Evolutionary conservation across 2,797 vertebrate species (phyloP), one percentile per base, ranked within the genome.

Genomic region (Pseudochirops corinnae): DNA sequence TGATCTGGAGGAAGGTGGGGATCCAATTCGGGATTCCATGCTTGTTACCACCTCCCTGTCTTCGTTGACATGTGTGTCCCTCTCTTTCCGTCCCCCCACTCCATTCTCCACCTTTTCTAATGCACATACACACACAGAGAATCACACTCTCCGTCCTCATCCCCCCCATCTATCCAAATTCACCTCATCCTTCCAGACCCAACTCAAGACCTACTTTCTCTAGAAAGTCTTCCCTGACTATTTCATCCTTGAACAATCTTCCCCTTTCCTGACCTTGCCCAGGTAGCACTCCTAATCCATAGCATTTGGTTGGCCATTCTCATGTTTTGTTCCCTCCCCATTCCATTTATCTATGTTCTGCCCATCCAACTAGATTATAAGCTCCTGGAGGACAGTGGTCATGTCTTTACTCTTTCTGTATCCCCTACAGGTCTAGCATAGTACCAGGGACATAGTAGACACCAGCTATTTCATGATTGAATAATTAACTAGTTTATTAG

Each of bases 291-390:
- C 1, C 11, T 0, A 2, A 28, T 29, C 26, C 5, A 33, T 33
- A 62, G 31, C 31, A 33, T 13, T 60, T 60, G 28, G 10, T 60
- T 33, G 60, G 31, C 31, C 9, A 62, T 33, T 62, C 29, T 62
- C 28, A 9, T 60, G 57, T 0, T 3, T 9, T 11, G 3, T 53
- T 16, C 12, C 4, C 21, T 21, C n/a, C 4, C 50, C 26, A 33
- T 24, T 0, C 1, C 50, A 10, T 10, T 55, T 92, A 92, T 28
- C 46, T 3, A 2, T 10, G 0, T 13, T 13, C 11, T 3, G 33
- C 92, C 91, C 82, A 56, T 87, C 87, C 52, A 5, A 87, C 5
- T 55, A 55, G 56, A 56, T 56, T 56, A 56, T 56, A 28, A 50
- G 2, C 26, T n/a, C 53, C 39, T 4, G 0, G 13, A 31, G 57